phyloP scores from a whole-genome alignment of 2,113 vertebrate genomes.

The Heteronetta atricapilla region DNA sequence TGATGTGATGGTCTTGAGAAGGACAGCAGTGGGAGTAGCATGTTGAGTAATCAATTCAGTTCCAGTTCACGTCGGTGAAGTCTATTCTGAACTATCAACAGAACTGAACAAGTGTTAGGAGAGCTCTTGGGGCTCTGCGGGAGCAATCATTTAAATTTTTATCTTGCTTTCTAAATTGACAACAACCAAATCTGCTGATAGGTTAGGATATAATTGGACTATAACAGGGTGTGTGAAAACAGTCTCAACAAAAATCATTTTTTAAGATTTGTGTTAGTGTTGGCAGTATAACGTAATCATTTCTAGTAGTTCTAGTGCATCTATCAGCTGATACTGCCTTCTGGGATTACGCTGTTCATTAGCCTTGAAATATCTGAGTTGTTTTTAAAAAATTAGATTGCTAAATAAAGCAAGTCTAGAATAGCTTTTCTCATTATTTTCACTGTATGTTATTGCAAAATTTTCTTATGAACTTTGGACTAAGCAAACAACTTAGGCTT shows the following conservation, averaged over 20 bases:
- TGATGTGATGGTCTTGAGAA: neutral
- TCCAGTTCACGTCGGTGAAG: neutral
- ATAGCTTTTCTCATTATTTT: neutral
- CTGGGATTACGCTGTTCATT: neutral
- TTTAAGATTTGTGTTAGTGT: neutral
- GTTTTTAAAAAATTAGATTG: neutral
- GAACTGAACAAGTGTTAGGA: neutral
- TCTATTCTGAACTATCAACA: neutral
- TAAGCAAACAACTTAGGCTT: neutral
- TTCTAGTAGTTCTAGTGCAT: neutral
- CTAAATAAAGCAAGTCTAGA: neutral
- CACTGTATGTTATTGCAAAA: neutral
- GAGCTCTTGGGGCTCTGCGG: neutral
- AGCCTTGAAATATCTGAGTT: neutral
- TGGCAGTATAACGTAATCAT: neutral
- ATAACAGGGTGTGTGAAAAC: neutral
- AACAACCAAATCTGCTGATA: neutral
- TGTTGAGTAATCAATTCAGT: neutral
- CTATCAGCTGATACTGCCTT: neutral
- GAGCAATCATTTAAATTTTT: neutral
- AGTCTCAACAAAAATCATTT: neutral
- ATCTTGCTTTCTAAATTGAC: neutral
- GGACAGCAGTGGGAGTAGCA: neutral
- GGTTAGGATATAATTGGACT: neutral
- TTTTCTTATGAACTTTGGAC: neutral